Percentiles rank a stretch among this genome's conserved stretches.
These are phyloP conservation scores for Phoxinus phoxinus DNA, from an alignment of 2,113 vertebrate genomes.

Conservation along the genomic window DNA sequence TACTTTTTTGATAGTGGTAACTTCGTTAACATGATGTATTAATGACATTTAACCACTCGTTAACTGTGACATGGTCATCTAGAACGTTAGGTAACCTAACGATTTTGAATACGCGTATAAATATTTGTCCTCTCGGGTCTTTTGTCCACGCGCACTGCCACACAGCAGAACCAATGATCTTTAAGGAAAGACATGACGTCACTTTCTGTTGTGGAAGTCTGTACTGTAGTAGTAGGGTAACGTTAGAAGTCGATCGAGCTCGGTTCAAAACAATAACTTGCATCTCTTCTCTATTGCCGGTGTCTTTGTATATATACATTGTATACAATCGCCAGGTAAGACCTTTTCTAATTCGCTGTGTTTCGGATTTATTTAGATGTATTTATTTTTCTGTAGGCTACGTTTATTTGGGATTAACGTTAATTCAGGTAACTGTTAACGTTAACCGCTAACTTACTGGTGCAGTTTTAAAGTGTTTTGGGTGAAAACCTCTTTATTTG, in stretches of 20 bases:
- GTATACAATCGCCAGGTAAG: background rate
- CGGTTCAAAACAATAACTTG: background rate
- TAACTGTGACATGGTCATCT: background rate
- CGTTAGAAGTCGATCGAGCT: background rate
- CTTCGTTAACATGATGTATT: background rate
- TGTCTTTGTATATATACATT: background rate
- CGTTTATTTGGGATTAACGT: background rate
- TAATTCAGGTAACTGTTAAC: background rate
- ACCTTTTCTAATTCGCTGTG: background rate
- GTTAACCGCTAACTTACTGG: background rate
- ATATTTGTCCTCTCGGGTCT: background rate
- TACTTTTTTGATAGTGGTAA: background rate
- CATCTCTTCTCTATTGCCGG: background rate
- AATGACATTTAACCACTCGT: background rate
- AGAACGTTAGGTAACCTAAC: no score
- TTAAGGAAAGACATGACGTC: background rate
- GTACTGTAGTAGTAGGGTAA: background rate
- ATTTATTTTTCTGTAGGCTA: background rate
- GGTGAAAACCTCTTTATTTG: background rate
- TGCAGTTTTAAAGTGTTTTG: background rate
- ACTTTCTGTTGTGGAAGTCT: background rate
- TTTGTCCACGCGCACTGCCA: background rate
- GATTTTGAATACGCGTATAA: background rate
- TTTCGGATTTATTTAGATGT: background rate
- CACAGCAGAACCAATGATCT: slow-evolving; percentile 11